Evolutionary conservation across 2,797 vertebrate species (phyloP).

Genomic region (Rallus crepitans): DNA sequence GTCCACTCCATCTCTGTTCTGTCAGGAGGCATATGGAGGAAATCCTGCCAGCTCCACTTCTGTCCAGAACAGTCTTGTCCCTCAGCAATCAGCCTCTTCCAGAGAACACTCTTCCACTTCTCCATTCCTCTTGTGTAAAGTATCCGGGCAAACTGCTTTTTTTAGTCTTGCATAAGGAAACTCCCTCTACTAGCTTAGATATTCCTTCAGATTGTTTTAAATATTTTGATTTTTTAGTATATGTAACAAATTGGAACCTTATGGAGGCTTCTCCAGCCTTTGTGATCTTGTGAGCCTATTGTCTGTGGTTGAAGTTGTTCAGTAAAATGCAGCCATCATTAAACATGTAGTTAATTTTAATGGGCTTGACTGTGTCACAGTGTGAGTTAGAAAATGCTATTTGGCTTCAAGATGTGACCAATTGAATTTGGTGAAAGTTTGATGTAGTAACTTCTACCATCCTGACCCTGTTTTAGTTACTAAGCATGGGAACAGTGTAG

Average conservation of each 20-base stretch:
- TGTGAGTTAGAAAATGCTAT: neutral
- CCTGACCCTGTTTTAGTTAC: too few relatives aligned
- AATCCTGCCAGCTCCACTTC: neutral
- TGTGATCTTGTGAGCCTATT: accelerated
- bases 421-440: neutral
- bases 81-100: neutral
- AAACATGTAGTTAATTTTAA: neutral
- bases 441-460: neutral
- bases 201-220: neutral
- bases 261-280: neutral
- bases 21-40: neutral
- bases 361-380: neutral
- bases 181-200: neutral
- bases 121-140: neutral
- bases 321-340: neutral
- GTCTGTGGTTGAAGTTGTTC: neutral
- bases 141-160: neutral
- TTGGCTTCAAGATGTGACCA: neutral
- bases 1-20: neutral
- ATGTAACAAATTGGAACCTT: neutral
- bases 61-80: neutral
- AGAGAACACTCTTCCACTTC: neutral
- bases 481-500: neutral
- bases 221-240: neutral
- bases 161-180: neutral